phyloP scores from a whole-genome alignment of 2,888 invertebrate genomes.

The Oscheius onirici region DNA sequence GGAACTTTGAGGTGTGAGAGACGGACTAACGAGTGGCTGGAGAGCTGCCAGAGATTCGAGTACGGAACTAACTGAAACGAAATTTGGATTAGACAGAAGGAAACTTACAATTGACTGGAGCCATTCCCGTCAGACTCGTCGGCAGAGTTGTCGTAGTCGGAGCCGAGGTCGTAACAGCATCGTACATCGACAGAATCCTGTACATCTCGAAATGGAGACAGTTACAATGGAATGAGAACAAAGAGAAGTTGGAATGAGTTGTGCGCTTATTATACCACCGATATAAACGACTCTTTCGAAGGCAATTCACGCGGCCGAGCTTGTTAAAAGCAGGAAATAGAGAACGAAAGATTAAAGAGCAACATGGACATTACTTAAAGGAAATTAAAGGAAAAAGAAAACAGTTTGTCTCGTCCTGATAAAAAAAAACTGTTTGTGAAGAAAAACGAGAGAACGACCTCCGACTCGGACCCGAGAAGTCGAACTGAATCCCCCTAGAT shows the following conservation, averaged over 20 bases:
- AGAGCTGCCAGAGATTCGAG: constrained; percentile 34
- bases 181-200: constrained; percentile 10
- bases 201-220: background rate
- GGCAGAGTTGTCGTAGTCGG: background rate
- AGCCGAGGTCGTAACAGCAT: constrained; percentile 21
- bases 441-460: too few species aligned
- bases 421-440: too few species aligned
- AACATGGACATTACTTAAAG: background rate
- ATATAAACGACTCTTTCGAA: background rate
- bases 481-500: background rate
- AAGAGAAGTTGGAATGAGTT: background rate
- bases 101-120: constrained; percentile 17
- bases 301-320: background rate
- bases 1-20: constrained; percentile 3
- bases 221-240: background rate
- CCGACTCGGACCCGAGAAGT: too few species aligned
- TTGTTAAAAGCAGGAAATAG: constrained; percentile 1
- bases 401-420: too few species aligned
- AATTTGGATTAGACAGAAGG: background rate
- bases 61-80: constrained; percentile 1
- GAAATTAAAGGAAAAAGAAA: background rate
- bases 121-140: background rate
- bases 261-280: too few species aligned
- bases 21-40: constrained; percentile 14
- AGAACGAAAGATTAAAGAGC: constrained; percentile 1